Evolutionary conservation across 2,888 invertebrate species (phyloP).

Genomic region (Melanotus villosus): DNA sequence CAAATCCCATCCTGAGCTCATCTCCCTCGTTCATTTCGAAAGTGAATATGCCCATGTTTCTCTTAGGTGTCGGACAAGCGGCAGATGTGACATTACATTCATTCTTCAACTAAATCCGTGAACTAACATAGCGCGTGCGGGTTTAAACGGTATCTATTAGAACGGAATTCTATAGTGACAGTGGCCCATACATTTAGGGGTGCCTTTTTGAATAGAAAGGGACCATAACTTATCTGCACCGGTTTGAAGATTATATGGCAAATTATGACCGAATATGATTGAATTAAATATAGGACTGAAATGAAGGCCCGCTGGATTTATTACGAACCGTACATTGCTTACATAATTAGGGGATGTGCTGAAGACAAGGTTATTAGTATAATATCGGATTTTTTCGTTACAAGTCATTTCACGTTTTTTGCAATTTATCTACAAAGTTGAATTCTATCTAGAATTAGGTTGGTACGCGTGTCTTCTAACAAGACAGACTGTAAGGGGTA

Average conservation of each 20-base stretch:
- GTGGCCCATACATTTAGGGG: slow-evolving; percentile 32
- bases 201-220: slow-evolving; percentile 18
- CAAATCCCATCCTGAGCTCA: slow-evolving; percentile 33
- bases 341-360: background rate
- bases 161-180: slow-evolving; percentile 44
- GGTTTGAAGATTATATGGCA: slow-evolving; percentile 45
- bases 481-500: slow-evolving; percentile 49
- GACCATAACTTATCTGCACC: slow-evolving; percentile 12
- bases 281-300: slow-evolving; percentile 35
- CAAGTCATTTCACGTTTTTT: background rate
- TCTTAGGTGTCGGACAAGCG: slow-evolving; percentile 39
- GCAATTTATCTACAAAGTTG: slow-evolving; percentile 4
- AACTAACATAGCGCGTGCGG: slow-evolving; percentile 51
- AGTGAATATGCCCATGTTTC: slow-evolving; percentile 26
- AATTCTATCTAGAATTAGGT: slow-evolving; percentile 40
- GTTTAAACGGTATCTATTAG: slow-evolving; percentile 53
- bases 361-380: background rate
- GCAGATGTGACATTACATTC: slow-evolving; percentile 50
- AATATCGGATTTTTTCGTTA: background rate
- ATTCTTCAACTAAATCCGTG: slow-evolving; percentile 49
- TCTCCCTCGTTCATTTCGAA: slow-evolving; percentile 29
- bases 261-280: slow-evolving; percentile 48
- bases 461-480: slow-evolving; percentile 53
- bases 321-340: slow-evolving; percentile 14
- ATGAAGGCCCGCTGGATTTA: slow-evolving; percentile 18